Evolutionary conservation across 2,888 invertebrate genomes (phyloP).

Genomic region (Glaucopsyche alexis): DNA sequence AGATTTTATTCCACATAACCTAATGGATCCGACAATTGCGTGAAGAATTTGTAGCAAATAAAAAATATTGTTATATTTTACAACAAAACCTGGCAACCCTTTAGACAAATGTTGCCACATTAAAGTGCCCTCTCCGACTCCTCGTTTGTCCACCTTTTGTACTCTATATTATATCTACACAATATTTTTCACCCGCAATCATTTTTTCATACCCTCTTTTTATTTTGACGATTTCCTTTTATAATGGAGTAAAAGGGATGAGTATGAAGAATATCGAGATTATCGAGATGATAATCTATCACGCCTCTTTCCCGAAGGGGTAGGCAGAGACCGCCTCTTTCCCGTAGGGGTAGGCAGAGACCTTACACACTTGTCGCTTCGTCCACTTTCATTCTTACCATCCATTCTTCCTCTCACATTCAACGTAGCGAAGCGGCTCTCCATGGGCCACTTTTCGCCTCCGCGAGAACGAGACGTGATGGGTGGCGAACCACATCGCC

Average conservation of each 20-base stretch:
- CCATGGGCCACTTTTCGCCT: no score
- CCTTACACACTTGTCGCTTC: no score
- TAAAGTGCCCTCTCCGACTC: slow-evolving; percentile 6
- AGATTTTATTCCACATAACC: neutral
- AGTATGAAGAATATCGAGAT: neutral
- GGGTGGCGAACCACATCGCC: no score
- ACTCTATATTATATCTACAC: slow-evolving; percentile 2
- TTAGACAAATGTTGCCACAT: slow-evolving; percentile 22
- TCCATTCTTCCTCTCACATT: no score
- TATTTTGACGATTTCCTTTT: neutral
- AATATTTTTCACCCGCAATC: slow-evolving; percentile 5
- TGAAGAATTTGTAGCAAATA: slow-evolving; percentile 7
- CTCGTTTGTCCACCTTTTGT: slow-evolving; percentile 26
- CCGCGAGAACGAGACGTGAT: no score
- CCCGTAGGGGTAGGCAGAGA: no score
- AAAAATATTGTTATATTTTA: slow-evolving; percentile 2
- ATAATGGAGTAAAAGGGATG: neutral
- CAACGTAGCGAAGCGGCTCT: no score
- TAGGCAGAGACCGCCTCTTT: no score
- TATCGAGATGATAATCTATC: no score
- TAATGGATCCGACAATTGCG: neutral
- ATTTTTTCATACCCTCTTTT: neutral
- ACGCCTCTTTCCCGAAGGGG: no score
- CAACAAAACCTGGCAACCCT: slow-evolving; percentile 18
- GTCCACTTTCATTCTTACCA: no score